These are phyloP conservation scores for Mycteria americana DNA, from an alignment of 2,797 vertebrate species.

Conservation along the genomic window DNA sequence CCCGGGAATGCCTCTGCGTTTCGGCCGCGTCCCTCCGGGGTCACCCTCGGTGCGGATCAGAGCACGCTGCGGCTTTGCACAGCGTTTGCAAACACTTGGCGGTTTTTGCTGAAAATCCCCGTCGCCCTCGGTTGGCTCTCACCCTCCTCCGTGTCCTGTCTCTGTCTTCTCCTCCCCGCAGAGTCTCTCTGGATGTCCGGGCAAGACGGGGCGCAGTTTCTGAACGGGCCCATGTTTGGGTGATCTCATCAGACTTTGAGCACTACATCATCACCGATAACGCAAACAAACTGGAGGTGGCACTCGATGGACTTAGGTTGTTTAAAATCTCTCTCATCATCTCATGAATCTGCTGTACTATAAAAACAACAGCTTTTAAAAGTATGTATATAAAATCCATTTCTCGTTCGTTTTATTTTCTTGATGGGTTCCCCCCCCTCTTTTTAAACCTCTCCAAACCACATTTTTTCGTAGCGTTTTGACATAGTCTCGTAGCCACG, in stretches of 20 bases:
- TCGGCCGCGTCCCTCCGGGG: rapidly evolving
- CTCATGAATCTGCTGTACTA: conserved; percentile 97
- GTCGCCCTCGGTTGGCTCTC: rapidly evolving
- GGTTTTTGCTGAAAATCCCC: rapidly evolving
- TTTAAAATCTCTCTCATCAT: conserved; percentile 85
- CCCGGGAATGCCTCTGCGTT: neutral
- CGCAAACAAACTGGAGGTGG: conserved; percentile 76
- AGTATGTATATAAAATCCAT: conserved; percentile 86
- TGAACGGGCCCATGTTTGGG: conserved; percentile 91
- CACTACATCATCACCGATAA: conserved; percentile 85
- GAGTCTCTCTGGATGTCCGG: conserved; percentile 93
- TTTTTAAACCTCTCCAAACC: conserved; percentile 79
- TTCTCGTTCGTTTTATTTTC: conserved; percentile 83
- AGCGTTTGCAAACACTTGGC: neutral
- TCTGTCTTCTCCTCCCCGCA: conserved; percentile 57
- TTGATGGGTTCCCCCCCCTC: conserved; percentile 54
- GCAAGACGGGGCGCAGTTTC: conserved; percentile 94
- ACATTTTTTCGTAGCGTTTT: conserved; percentile 76
- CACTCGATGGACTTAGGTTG: conserved; percentile 83
- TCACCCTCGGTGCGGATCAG: neutral
- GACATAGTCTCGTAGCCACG: conserved; percentile 75
- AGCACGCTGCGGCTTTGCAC: neutral
- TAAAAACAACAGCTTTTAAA: conserved; percentile 88
- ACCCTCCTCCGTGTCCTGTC: neutral
- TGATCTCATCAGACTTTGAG: conserved; percentile 91